A percentile compares a stretch with the other conserved stretches of the same genome.
Conservation (phyloP, 2,888 invertebrate species). For the Cheilosia soror region DNA sequence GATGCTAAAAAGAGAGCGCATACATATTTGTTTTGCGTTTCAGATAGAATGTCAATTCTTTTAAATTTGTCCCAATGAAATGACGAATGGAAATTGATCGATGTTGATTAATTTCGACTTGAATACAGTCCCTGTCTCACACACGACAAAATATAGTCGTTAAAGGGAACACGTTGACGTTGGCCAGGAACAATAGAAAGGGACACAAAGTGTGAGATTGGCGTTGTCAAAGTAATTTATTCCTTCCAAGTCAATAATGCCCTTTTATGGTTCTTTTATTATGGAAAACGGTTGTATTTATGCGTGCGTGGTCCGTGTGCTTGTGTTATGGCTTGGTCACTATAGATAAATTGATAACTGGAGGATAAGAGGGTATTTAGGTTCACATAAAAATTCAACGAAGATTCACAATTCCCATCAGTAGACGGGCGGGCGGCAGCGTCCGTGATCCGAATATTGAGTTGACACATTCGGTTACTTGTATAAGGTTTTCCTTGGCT, state of each 20-base stretch:
- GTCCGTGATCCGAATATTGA: slow-evolving; percentile 69
- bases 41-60: neutral
- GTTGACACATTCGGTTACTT: slow-evolving; percentile 7
- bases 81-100: slow-evolving; percentile 39
- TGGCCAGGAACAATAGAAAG: slow-evolving; percentile 21
- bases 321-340: slow-evolving; percentile 64
- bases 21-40: neutral
- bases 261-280: slow-evolving; percentile 72
- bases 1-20: neutral
- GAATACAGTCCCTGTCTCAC: slow-evolving; percentile 19
- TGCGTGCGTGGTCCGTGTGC: slow-evolving; percentile 61
- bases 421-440: neutral
- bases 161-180: slow-evolving; percentile 36
- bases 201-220: slow-evolving; percentile 55
- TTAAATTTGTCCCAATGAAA: slow-evolving; percentile 43
- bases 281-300: slow-evolving; percentile 71
- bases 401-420: slow-evolving; percentile 54
- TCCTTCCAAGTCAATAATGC: slow-evolving; percentile 67
- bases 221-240: slow-evolving; percentile 71
- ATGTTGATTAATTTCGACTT: slow-evolving; percentile 62
- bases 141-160: slow-evolving; percentile 26
- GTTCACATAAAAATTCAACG: slow-evolving; percentile 56
- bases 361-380: slow-evolving; percentile 68
- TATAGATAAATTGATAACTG: slow-evolving; percentile 73
- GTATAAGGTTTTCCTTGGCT: neutral